phyloP scores from a whole-genome alignment of 1,140 invertebrate genomes.

The Drosophila nikananu region DNA sequence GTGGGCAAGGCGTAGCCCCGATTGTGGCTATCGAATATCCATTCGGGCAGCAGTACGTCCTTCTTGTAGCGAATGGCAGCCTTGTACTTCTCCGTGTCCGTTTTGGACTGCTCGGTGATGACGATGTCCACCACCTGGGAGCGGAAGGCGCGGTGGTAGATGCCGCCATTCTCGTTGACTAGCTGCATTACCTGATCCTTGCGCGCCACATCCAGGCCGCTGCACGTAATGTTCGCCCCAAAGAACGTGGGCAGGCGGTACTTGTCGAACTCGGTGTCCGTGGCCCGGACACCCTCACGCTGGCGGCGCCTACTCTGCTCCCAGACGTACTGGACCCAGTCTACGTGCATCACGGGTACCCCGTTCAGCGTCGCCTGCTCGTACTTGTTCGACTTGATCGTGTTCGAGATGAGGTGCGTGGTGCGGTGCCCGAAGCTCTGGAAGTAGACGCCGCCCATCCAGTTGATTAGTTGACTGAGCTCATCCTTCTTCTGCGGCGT shows the following conservation, averaged over 20 bases:
- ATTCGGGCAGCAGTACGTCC: conserved; percentile 90
- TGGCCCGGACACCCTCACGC: conserved; percentile 87
- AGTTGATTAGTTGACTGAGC: conserved; percentile 89
- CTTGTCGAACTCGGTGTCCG: conserved; percentile 88
- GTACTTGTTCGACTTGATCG: conserved; percentile 91
- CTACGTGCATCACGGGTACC: conserved; percentile 91
- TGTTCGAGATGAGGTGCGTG: conserved; percentile 93
- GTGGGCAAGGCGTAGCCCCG: conserved; percentile 91
- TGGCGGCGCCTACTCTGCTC: conserved; percentile 86
- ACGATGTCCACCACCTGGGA: conserved; percentile 81
- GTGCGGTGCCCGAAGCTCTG: conserved; percentile 89
- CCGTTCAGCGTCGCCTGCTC: conserved; percentile 90
- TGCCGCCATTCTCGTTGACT: conserved; percentile 91
- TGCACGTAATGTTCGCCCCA: conserved; percentile 92
- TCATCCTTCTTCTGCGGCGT: conserved; percentile 88
- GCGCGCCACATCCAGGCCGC: conserved; percentile 89
- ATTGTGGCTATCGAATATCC: conserved; percentile 92
- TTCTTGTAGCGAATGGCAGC: conserved; percentile 91
- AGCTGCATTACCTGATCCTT: conserved; percentile 89
- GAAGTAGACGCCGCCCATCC: conserved; percentile 93
- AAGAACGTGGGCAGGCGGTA: conserved; percentile 92
- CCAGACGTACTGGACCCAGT: conserved; percentile 94
- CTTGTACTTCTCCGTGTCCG: conserved; percentile 92
- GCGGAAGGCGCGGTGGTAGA: conserved; percentile 86
- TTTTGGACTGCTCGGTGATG: conserved; percentile 85